phyloP scores from a whole-genome alignment of 1,140 invertebrate species.

The Plutomurus gul region DNA sequence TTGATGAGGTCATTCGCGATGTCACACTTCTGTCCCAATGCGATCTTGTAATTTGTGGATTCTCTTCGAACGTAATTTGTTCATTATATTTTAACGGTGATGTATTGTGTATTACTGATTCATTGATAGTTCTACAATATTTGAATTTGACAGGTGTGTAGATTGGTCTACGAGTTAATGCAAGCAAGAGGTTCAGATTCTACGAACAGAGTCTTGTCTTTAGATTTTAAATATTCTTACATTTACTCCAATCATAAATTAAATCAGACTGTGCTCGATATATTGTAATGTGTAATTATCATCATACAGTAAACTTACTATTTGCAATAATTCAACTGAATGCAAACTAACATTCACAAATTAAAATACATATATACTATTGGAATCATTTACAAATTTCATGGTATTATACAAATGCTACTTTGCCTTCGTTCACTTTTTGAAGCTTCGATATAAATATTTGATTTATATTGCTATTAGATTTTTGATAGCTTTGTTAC shows the following conservation, averaged over 20 bases:
- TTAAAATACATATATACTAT: too few species aligned
- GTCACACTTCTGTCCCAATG: constrained; percentile 17
- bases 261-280: background rate
- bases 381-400: too few species aligned
- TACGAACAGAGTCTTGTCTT: background rate
- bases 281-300: background rate
- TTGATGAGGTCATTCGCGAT: constrained; percentile 20
- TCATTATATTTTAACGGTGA: background rate
- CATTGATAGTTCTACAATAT: background rate
- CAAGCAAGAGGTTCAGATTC: background rate
- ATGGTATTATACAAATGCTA: background rate
- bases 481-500: too few species aligned
- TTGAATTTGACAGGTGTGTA: background rate
- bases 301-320: background rate
- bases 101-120: background rate
- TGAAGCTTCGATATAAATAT: too few species aligned
- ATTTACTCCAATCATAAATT: constrained; percentile 3
- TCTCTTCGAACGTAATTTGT: constrained; percentile 31
- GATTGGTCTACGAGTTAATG: constrained; percentile 11
- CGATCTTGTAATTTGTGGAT: constrained; percentile 36
- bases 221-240: background rate
- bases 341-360: too few species aligned
- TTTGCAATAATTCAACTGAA: background rate
- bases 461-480: too few species aligned
- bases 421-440: too few species aligned